A percentile compares a stretch with the other conserved stretches of the same genome.
Evolutionary conservation across 2,888 invertebrate genomes (phyloP).

Genomic region (Holacanthella duospinosa): DNA sequence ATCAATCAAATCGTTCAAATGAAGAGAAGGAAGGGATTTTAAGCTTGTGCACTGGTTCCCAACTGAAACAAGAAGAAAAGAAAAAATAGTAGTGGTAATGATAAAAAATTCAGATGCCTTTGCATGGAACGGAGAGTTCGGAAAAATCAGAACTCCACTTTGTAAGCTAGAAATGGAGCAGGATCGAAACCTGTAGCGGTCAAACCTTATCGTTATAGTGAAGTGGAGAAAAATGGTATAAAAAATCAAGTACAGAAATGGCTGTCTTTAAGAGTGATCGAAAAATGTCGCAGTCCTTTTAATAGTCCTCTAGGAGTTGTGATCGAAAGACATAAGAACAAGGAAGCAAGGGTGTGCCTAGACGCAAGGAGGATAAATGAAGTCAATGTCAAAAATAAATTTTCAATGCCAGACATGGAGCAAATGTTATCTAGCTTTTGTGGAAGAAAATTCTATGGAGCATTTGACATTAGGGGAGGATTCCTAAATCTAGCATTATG

Average conservation of each 20-base stretch:
- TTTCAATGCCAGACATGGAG: not conserved
- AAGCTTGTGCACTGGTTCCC: not conserved
- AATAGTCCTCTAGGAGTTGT: not conserved
- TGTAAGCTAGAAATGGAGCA: constrained; percentile 1
- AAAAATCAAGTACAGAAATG: constrained; percentile 1
- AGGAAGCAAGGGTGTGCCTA: not conserved
- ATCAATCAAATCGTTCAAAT: too few species aligned
- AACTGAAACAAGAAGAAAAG: not conserved
- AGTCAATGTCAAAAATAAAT: not conserved
- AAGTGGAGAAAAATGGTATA: not conserved
- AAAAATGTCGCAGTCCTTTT: not conserved
- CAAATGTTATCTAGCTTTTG: not conserved
- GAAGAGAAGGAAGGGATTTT: not conserved
- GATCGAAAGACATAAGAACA: not conserved
- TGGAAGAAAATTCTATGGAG: not conserved
- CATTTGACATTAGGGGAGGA: not conserved
- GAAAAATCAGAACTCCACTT: not conserved
- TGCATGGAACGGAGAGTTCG: constrained; percentile 6
- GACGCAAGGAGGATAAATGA: not conserved
- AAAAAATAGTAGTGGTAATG: not conserved
- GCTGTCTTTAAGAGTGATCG: not conserved
- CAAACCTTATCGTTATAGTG: not conserved
- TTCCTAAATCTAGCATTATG: constrained; percentile 8
- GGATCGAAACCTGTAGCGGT: not conserved
- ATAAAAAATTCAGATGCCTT: not conserved